Evolutionary conservation across 2,888 invertebrate genomes (phyloP), one percentile per base, ranked within the genome.

Genomic region (Caenorhabditis sp.): DNA sequence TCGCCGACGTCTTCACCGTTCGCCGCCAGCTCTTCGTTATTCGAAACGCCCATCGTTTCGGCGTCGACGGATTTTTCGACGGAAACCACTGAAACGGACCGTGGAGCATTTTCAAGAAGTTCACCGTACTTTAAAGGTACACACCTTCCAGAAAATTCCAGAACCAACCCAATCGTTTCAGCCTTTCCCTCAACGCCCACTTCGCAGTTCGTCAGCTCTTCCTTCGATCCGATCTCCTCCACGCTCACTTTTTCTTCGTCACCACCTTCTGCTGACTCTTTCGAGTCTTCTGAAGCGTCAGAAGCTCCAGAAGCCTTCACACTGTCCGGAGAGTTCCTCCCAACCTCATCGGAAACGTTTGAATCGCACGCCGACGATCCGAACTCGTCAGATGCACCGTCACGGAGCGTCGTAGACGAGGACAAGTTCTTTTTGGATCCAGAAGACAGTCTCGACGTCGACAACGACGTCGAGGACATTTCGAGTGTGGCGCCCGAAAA

Each of bases 381-480:
- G 9, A 13, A 35, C 9, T 13, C 35, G 35, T 35, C 13, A 9
- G 35, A 35, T 13, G 11, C 6, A 2, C 9, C 35, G 35, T 7
- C 35, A 13, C 9, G 6, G 4, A 7, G 4, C 35, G 35, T 13
- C 9, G 35, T 35, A n/a, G 62, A 65, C 8, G 65, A 55, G 37
- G 52, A 63, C 11, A 11, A 37, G 17, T 68, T 68, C 32, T 68
- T 68, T 37, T 22, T 35, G 41, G 68, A 66, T 15, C 45, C 65
- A 2, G 53, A 52, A 11, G 17, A 55, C 37, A 24, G 46, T 7
- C 17, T 39, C 20, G 41, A 20, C 1, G 24, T 30, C 8, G 72
- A 58, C 3, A 26, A 27, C 7, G 63, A 73, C 20, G 73, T 65
- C 15, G 65, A 65, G 41, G 65, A 73, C 17, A 68, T 68, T 20